Base-by-base conservation (phyloP, 2,888 invertebrate genomes). In the Amblyjoppa fuscipennis region DNA sequence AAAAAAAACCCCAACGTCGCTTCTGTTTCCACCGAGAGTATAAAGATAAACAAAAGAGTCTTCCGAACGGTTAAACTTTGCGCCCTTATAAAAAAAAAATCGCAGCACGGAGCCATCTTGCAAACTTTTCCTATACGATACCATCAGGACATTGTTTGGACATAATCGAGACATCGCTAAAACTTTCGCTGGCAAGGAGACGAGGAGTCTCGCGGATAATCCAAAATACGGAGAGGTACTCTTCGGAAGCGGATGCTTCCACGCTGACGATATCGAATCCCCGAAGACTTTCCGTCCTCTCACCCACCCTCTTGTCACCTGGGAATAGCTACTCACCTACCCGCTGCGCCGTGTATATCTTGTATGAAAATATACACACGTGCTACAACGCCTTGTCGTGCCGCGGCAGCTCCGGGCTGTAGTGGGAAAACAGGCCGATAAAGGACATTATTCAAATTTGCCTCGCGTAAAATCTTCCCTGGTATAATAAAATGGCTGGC, bases 371-470 rank as follows among this genome's bases (percentile, higher is more conserved):
- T 86, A 91, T 91, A 90, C 88, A 90, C 86, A 88, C 89, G 84
- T 87, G 88, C 84, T 87, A 87, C 85, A 87, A 85, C 85, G 87
- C 83, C 87, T 89, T 88, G 86, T 84, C 87, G 86, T 78, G 79
- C 68, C 85, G 87, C 53, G 77, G 87, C 64, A 82, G 80, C 77
- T 80, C 70, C 61, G 45, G 71, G 61, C 64, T 80, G 70, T 31
- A 81, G 74, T 81, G 74, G 81, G 61, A 82, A 84, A 87, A 87
- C 87, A 89, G 85, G 87, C 91, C 91, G 93, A 93, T 93, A 93
- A 93, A 93, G 90, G 91, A 92, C 91, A 92, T 93, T 93, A 93
- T 93, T 93, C 92, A 93, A 93, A 93, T 93, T 90, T 91, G 73
- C 85, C 88, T 73, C 87, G 77, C 84, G 89, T 89, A 90, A 91